Evolutionary conservation across 2,888 invertebrate species (phyloP).

Genomic region (Boloria selene): DNA sequence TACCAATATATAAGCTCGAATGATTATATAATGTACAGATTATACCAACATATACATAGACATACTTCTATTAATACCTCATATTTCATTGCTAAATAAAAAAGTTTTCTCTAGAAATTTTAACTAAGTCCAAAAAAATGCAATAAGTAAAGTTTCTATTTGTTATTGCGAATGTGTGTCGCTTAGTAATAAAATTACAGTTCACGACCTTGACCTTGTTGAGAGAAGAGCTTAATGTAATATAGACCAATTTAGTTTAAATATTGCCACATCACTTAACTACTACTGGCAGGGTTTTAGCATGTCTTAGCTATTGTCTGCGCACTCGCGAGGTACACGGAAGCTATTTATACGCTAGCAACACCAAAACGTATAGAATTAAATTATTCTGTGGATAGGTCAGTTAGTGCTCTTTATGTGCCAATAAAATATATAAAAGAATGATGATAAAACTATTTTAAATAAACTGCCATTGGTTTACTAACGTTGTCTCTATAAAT

Average conservation of each 20-base stretch:
- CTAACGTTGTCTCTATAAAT: neutral
- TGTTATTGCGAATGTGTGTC: too few species aligned
- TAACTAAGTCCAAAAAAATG: too few species aligned
- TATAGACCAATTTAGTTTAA: neutral
- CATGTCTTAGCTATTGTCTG: conserved; percentile 17
- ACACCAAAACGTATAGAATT: conserved; percentile 30
- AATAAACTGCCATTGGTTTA: neutral
- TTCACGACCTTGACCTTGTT: too few species aligned
- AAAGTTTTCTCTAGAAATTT: too few species aligned
- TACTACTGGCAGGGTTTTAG: neutral
- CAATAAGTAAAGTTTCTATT: too few species aligned
- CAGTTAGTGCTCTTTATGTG: conserved; percentile 34
- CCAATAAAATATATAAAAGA: conserved; percentile 30
- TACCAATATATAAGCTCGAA: too few species aligned
- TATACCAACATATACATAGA: too few species aligned
- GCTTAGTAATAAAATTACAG: too few species aligned
- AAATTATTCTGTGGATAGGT: conserved; percentile 37
- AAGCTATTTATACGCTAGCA: conserved; percentile 32
- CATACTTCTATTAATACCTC: too few species aligned
- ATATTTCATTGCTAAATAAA: too few species aligned
- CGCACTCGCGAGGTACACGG: conserved; percentile 22
- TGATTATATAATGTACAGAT: too few species aligned
- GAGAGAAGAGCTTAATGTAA: too few species aligned
- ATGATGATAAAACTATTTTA: conserved; percentile 8
- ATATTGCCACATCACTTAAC: neutral